These are phyloP conservation scores for Cotesia typhae DNA, from an alignment of 1,140 invertebrate genomes.

Conservation along the genomic window DNA sequence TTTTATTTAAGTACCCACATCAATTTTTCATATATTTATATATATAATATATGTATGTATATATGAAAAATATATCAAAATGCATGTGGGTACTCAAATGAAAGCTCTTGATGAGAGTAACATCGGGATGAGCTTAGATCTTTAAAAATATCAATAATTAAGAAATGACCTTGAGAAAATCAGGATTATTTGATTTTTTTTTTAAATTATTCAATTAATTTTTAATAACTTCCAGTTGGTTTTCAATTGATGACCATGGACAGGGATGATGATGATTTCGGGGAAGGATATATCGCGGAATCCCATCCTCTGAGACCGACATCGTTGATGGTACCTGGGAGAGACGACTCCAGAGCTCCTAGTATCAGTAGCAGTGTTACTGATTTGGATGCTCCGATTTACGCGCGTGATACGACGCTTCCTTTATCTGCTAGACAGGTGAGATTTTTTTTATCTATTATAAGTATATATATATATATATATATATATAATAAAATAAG, in stretches of 20 bases:
- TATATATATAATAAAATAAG: too few relatives aligned
- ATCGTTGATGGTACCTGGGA: constrained; percentile 62
- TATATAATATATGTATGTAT: too few relatives aligned
- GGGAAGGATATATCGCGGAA: constrained; percentile 69
- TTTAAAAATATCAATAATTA: too few relatives aligned
- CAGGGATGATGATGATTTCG: constrained; percentile 67
- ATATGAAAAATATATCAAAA: too few relatives aligned
- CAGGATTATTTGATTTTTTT: too few relatives aligned
- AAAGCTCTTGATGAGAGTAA: too few relatives aligned
- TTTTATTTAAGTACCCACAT: too few relatives aligned
- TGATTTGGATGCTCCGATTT: constrained; percentile 70
- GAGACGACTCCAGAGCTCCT: constrained; percentile 58
- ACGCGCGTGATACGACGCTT: constrained; percentile 62
- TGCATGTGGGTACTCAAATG: too few relatives aligned
- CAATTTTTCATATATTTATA: too few relatives aligned
- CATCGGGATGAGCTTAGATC: too few relatives aligned
- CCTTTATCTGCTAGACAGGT: constrained; percentile 56
- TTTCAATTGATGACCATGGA: constrained; percentile 55
- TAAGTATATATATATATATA: constrained; percentile 17
- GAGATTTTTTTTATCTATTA: constrained; percentile 37
- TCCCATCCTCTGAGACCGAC: constrained; percentile 68
- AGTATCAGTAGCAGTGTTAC: constrained; percentile 70
- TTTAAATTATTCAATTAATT: not conserved
- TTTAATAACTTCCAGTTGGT: constrained; percentile 10
- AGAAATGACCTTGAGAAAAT: too few relatives aligned